Conservation (phyloP, 2,888 invertebrate genomes). For the Hydroisotoma schaefferi region DNA sequence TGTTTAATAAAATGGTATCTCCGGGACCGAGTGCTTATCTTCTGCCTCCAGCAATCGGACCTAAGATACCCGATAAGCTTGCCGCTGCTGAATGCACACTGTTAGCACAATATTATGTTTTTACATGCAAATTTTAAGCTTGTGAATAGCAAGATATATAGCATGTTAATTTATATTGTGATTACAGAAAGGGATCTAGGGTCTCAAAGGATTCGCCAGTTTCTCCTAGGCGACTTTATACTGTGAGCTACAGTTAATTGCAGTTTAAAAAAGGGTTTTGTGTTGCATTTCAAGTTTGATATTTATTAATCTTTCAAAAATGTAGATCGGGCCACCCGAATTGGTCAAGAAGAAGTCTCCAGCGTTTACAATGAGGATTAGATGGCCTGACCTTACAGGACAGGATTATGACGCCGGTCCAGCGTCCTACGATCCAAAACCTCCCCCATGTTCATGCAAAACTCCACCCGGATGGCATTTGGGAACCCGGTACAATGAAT, state of each 20-base stretch:
- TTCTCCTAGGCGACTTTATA: too few species aligned
- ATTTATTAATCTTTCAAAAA: neutral
- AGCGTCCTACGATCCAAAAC: constrained; percentile 26
- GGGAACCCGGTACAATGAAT: constrained; percentile 32
- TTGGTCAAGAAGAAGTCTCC: constrained; percentile 17
- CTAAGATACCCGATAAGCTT: constrained; percentile 33
- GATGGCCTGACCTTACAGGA: constrained; percentile 11
- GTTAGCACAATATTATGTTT: constrained; percentile 16
- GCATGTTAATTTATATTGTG: too few species aligned
- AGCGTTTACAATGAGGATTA: constrained; percentile 27
- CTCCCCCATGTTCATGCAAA: constrained; percentile 21
- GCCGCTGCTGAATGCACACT: constrained; percentile 35
- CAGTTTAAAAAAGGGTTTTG: too few species aligned
- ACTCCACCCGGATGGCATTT: constrained; percentile 21
- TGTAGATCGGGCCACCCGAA: constrained; percentile 15
- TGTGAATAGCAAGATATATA: neutral
- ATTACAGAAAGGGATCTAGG: too few species aligned
- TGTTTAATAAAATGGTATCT: constrained; percentile 16
- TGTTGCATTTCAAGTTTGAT: too few species aligned
- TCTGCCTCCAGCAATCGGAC: constrained; percentile 31
- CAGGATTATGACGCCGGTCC: constrained; percentile 21
- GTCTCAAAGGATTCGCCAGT: too few species aligned
- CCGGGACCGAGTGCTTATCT: constrained; percentile 33
- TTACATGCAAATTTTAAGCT: neutral
- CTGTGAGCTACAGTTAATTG: too few species aligned